Percentiles rank a stretch among this genome's conserved stretches.
Conservation (phyloP, 2,113 vertebrate species). For the Ivindomyrus marchei region DNA sequence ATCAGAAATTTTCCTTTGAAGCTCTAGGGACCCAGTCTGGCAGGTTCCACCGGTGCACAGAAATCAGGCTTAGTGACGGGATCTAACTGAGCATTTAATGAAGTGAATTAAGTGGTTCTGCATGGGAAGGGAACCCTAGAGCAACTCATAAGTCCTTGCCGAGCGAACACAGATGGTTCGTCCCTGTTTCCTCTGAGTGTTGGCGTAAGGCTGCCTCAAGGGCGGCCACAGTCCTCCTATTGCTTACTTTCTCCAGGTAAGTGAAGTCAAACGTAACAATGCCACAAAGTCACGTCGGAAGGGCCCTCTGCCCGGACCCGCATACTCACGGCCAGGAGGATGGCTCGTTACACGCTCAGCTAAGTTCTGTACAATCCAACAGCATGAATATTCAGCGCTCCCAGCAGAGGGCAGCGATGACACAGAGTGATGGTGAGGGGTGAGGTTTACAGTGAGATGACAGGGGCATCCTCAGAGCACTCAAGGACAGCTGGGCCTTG, state of each 20-base stretch:
- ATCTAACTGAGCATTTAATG: slow-evolving; percentile 18
- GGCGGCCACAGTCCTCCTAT: not conserved
- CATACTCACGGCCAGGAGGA: not conserved
- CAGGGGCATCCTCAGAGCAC: not conserved
- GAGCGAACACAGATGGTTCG: slow-evolving; percentile 13
- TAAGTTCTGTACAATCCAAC: not conserved
- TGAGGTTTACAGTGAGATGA: slow-evolving; percentile 11
- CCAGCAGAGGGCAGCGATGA: slow-evolving; percentile 16
- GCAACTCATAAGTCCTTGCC: not conserved
- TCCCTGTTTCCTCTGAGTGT: not conserved
- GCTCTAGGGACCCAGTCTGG: not conserved
- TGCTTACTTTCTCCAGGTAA: not conserved
- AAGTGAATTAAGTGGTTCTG: slow-evolving; percentile 14
- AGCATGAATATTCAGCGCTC: slow-evolving; percentile 2
- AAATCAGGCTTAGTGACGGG: not conserved
- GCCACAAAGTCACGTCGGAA: not conserved
- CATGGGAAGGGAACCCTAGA: not conserved
- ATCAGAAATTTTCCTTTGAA: not conserved
- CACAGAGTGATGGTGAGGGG: not conserved
- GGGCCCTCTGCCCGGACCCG: not conserved
- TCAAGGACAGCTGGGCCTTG: slow-evolving; percentile 24
- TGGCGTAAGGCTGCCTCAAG: not conserved
- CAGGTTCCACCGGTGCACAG: not conserved
- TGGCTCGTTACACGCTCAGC: not conserved
- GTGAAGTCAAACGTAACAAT: not conserved